Evolutionary conservation across 2,888 invertebrate species (phyloP).

Genomic region (Agrochola litura): DNA sequence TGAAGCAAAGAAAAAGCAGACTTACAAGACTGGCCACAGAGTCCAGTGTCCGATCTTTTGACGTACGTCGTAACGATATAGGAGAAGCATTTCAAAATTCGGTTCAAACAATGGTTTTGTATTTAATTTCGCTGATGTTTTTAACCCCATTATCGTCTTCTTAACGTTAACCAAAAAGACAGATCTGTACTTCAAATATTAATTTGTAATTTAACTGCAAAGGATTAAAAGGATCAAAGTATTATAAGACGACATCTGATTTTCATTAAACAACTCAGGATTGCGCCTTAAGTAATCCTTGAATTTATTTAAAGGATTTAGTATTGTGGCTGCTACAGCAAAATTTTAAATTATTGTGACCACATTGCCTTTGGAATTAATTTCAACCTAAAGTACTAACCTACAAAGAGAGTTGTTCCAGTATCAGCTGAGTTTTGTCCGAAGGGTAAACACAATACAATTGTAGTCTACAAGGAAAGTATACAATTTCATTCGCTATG

Average conservation of each 20-base stretch:
- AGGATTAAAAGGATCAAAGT: conserved; percentile 46
- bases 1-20: not conserved
- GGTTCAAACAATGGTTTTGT: not conserved
- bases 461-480: conserved; percentile 31
- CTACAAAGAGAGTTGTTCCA: not conserved
- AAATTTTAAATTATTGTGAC: conserved; percentile 17
- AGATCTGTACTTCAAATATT: conserved; percentile 19
- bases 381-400: not conserved
- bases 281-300: conserved; percentile 27
- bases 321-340: conserved; percentile 9
- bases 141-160: not conserved
- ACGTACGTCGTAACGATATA: not conserved
- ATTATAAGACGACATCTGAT: conserved; percentile 51
- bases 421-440: not conserved
- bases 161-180: not conserved
- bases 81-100: not conserved
- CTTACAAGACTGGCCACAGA: too few relatives aligned
- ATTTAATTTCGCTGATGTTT: not conserved
- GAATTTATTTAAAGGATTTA: conserved; percentile 45
- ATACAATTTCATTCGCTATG: conserved; percentile 35
- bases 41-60: not conserved
- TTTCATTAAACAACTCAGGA: conserved; percentile 48
- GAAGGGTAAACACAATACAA: conserved; percentile 21
- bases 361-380: not conserved
- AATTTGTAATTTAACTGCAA: conserved; percentile 35